Conservation (phyloP, 2,113 vertebrate genomes). For the Lethenteron camtschaticum region DNA sequence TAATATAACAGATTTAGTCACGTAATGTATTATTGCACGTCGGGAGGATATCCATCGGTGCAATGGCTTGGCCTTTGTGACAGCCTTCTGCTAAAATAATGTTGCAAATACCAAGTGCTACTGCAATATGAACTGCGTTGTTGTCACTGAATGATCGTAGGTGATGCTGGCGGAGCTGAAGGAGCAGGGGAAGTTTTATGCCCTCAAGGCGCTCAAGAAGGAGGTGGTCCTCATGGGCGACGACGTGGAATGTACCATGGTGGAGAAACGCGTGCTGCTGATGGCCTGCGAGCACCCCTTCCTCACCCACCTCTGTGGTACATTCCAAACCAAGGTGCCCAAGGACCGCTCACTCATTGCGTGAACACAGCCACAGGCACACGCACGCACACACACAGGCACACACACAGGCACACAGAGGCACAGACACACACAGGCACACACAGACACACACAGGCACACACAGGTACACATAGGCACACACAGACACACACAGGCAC, state of each 20-base stretch:
- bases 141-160: constrained; percentile 18
- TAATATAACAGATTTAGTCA: no score
- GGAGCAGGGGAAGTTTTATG: constrained; percentile 60
- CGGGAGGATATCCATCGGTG: no score
- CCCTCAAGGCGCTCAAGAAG: constrained; percentile 82
- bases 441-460: no score
- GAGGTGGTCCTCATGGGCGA: constrained; percentile 91
- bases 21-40: no score
- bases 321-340: constrained; percentile 77
- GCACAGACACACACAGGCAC: background rate
- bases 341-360: background rate
- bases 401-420: background rate
- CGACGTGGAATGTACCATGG: constrained; percentile 92
- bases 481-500: background rate
- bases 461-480: no score
- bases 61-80: no score
- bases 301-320: constrained; percentile 76
- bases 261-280: constrained; percentile 80
- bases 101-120: no score
- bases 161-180: constrained; percentile 80
- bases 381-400: background rate
- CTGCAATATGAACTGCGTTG: no score
- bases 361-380: background rate
- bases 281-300: constrained; percentile 88
- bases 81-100: no score